Conservation (phyloP, 2,797 vertebrate genomes). For the Poeciliopsis turneri region DNA sequence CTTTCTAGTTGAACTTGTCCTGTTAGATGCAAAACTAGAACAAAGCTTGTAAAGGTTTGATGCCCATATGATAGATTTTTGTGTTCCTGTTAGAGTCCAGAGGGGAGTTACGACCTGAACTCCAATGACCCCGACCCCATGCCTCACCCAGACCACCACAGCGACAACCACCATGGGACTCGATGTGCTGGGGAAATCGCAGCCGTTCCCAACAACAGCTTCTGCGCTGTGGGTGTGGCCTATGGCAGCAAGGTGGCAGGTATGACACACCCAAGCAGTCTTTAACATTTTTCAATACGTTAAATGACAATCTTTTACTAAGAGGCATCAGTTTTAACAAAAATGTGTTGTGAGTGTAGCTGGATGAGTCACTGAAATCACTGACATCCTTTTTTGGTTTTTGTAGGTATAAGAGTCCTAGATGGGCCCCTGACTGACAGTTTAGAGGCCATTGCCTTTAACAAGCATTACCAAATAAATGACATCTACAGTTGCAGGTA, state of each 20-base stretch:
- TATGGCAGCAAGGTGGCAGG: slow-evolving; percentile 95
- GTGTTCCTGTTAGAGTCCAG: slow-evolving; percentile 86
- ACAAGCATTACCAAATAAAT: slow-evolving; percentile 98
- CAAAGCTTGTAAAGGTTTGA: background rate
- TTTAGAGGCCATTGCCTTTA: slow-evolving; percentile 97
- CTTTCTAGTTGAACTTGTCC: slow-evolving; percentile 1
- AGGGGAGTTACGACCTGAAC: slow-evolving; percentile 97
- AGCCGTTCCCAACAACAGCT: slow-evolving; percentile 94
- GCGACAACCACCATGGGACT: slow-evolving; percentile 95
- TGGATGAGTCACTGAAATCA: background rate
- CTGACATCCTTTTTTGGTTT: background rate
- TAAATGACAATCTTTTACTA: background rate
- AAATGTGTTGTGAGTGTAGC: background rate
- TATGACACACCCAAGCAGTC: slow-evolving; percentile 40
- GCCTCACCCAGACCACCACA: slow-evolving; percentile 90
- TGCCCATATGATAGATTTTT: background rate
- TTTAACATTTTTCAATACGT: no score
- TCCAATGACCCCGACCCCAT: slow-evolving; percentile 97
- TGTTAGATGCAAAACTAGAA: background rate
- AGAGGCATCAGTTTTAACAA: background rate
- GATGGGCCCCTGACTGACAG: slow-evolving; percentile 97
- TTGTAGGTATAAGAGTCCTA: slow-evolving; percentile 92
- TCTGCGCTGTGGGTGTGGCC: slow-evolving; percentile 95
- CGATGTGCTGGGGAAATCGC: slow-evolving; percentile 97
- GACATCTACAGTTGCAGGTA: slow-evolving; percentile 99